Percentiles rank a stretch among this genome's conserved stretches.
Evolutionary conservation across 2,797 vertebrate species (phyloP).

Genomic region (Heterohyrax brucei): DNA sequence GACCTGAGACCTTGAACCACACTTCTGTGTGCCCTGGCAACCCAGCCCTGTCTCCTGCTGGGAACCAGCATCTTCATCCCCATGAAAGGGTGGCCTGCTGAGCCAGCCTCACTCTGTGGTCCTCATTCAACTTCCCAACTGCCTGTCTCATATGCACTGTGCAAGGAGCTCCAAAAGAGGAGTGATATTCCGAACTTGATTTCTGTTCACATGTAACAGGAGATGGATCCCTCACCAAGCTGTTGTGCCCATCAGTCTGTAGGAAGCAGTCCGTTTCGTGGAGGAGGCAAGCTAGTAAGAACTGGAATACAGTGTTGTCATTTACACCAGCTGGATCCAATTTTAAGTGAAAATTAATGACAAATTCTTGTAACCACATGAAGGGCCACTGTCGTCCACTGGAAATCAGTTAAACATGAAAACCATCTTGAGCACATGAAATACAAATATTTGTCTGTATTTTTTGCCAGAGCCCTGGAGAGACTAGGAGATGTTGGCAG

Average conservation of each 20-base stretch:
- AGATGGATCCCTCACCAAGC: constrained; percentile 48
- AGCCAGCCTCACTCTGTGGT: neutral
- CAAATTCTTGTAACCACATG: constrained; percentile 89
- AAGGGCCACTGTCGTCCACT: constrained; percentile 89
- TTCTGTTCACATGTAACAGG: constrained; percentile 74
- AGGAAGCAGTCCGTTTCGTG: constrained; percentile 71
- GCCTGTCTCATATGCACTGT: neutral
- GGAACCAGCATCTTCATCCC: neutral
- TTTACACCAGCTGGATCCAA: constrained; percentile 86
- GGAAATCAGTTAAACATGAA: constrained; percentile 87
- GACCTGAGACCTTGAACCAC: neutral
- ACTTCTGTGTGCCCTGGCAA: neutral
- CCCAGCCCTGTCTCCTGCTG: neutral
- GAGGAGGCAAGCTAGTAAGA: constrained; percentile 82
- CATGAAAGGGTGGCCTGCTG: neutral
- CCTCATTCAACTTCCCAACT: neutral
- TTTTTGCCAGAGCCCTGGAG: constrained; percentile 90
- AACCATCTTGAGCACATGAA: constrained; percentile 89
- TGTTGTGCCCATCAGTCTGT: constrained; percentile 75
- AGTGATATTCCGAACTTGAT: constrained; percentile 64
- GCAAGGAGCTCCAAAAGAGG: constrained; percentile 55
- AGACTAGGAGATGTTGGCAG: constrained; percentile 91
- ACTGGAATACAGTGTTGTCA: constrained; percentile 77
- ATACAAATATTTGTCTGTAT: constrained; percentile 92
- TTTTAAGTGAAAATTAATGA: constrained; percentile 90